Evolutionary conservation across 1,140 invertebrate species (phyloP).

Genomic region (Stratiolaelaps scimitus): DNA sequence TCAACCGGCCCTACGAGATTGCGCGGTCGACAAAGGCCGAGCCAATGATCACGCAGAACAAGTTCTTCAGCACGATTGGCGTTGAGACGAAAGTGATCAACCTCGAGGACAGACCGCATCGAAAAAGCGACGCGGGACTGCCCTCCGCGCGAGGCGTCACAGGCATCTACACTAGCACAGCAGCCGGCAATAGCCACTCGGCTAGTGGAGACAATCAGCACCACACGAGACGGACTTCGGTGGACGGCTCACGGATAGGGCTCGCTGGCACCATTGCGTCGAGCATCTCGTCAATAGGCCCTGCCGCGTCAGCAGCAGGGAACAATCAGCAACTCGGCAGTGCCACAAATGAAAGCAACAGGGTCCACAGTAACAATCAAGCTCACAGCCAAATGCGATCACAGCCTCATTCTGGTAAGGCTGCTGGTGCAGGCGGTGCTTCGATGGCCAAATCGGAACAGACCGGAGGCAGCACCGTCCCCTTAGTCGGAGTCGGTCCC

Average conservation of each 20-base stretch:
- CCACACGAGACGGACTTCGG: too few relatives aligned
- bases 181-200: background rate
- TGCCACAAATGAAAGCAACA: slow-evolving; percentile 7
- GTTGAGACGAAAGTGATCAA: slow-evolving; percentile 25
- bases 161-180: too few relatives aligned
- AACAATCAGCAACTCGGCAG: background rate
- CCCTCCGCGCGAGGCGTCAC: background rate
- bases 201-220: slow-evolving; percentile 24
- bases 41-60: slow-evolving; percentile 11
- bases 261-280: too few relatives aligned
- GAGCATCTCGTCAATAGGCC: too few relatives aligned
- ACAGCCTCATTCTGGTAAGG: too few relatives aligned
- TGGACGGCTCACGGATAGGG: too few relatives aligned
- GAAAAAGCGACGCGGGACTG: slow-evolving; percentile 24
- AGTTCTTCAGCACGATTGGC: slow-evolving; percentile 26
- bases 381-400: too few relatives aligned
- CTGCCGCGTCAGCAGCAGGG: too few relatives aligned
- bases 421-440: too few relatives aligned
- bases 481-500: background rate
- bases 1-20: slow-evolving; percentile 24
- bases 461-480: too few relatives aligned
- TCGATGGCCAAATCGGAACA: too few relatives aligned
- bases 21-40: slow-evolving; percentile 18
- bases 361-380: background rate
- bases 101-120: slow-evolving; percentile 28